These are phyloP conservation scores for Rhombomys opimus DNA, from an alignment of 2,113 vertebrate genomes.

Conservation along the genomic window DNA sequence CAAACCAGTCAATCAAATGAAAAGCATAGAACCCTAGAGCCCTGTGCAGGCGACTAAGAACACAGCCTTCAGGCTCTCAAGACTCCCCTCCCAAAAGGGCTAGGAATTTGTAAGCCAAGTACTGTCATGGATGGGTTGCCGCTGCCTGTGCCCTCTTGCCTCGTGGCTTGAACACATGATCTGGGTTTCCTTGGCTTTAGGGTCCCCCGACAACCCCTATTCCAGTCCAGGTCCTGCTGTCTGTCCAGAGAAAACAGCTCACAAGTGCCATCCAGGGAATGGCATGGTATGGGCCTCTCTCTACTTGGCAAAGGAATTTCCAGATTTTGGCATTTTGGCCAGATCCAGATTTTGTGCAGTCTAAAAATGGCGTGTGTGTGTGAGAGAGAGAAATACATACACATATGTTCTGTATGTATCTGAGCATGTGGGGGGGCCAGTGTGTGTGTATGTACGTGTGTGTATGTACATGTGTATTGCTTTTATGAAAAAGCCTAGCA, in stretches of 20 bases:
- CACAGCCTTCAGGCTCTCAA: neutral
- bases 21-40: neutral
- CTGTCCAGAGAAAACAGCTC: neutral
- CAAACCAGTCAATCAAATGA: neutral
- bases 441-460: neutral
- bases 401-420: too few species aligned
- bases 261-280: accelerated
- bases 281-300: neutral
- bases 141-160: neutral
- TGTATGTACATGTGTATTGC: neutral
- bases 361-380: neutral
- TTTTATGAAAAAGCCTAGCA: neutral
- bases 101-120: neutral
- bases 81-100: neutral
- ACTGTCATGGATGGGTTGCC: too few species aligned
- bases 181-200: neutral
- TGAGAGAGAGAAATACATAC: too few species aligned
- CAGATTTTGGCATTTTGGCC: neutral
- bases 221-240: neutral
- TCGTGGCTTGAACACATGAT: neutral
- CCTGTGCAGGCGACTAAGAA: neutral
- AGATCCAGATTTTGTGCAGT: neutral
- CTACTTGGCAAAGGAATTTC: neutral
- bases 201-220: neutral
- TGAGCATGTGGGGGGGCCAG: neutral